These are phyloP conservation scores for Pica pica DNA, from an alignment of 2,113 vertebrate genomes.

Conservation along the genomic window DNA sequence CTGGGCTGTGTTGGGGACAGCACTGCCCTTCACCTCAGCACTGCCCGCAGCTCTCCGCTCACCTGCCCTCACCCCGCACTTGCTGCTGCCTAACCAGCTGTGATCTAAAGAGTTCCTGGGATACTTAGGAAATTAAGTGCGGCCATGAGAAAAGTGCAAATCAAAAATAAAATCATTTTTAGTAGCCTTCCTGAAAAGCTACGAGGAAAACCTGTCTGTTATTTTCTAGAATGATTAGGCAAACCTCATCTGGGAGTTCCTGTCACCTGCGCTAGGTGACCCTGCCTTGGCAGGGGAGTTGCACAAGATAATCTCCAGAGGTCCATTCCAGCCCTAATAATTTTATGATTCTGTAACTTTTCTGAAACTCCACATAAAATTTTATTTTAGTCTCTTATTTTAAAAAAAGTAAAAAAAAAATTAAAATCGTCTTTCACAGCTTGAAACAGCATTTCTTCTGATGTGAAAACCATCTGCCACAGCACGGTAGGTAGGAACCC, in stretches of 20 bases:
- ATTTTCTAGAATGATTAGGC: not conserved
- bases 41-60: not conserved
- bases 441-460: not conserved
- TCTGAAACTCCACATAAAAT: not conserved
- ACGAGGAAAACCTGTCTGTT: not conserved
- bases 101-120: not conserved
- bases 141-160: not conserved
- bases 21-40: not conserved
- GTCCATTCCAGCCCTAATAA: not conserved
- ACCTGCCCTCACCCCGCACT: not conserved
- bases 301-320: not conserved
- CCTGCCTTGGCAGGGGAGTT: not conserved
- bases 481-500: not conserved
- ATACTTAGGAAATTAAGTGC: not conserved
- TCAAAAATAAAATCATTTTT: not conserved
- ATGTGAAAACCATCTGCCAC: not conserved
- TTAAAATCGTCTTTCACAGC: not conserved
- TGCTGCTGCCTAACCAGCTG: not conserved
- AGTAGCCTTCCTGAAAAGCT: not conserved
- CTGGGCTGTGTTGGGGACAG: rapidly evolving
- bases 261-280: not conserved
- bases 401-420: not conserved
- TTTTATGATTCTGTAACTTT: not conserved
- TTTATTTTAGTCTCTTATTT: not conserved
- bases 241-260: not conserved